phyloP scores from a whole-genome alignment of 1,140 invertebrate genomes.

The Trachymyrmex cornetzi region DNA sequence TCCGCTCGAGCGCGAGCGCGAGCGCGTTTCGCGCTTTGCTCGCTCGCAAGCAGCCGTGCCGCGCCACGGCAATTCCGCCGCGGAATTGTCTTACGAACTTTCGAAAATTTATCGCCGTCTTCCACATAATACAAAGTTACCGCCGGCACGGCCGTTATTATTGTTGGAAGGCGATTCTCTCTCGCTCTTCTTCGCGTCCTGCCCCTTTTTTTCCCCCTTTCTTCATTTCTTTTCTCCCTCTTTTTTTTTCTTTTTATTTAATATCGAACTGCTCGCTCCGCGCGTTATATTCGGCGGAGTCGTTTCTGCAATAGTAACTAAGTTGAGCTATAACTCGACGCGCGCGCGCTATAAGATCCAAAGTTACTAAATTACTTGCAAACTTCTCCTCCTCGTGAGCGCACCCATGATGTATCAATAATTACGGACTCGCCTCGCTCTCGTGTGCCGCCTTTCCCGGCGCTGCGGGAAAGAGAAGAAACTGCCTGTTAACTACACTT shows the following conservation, averaged over 20 bases:
- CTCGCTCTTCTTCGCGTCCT: neutral
- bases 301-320: slow-evolving; percentile 64
- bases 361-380: slow-evolving; percentile 66
- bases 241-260: slow-evolving; percentile 21
- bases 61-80: slow-evolving; percentile 53
- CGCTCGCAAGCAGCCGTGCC: neutral
- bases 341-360: slow-evolving; percentile 54
- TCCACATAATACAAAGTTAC: slow-evolving; percentile 60
- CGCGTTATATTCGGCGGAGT: slow-evolving; percentile 59
- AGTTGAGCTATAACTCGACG: slow-evolving; percentile 64
- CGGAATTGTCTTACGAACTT: slow-evolving; percentile 62
- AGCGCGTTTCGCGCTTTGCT: slow-evolving; percentile 38
- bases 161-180: slow-evolving; percentile 52
- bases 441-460: slow-evolving; percentile 35
- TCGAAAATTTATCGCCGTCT: slow-evolving; percentile 63
- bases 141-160: slow-evolving; percentile 51
- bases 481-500: neutral
- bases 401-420: slow-evolving; percentile 63
- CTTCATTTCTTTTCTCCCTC: neutral
- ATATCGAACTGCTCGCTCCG: slow-evolving; percentile 51
- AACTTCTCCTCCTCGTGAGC: slow-evolving; percentile 62
- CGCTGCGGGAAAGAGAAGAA: neutral
- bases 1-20: slow-evolving; percentile 25
- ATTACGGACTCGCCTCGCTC: slow-evolving; percentile 53
- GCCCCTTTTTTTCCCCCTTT: no score